These are phyloP conservation scores for Sycophila sp. DNA, from an alignment of 1,140 invertebrate species.

Conservation along the genomic window DNA sequence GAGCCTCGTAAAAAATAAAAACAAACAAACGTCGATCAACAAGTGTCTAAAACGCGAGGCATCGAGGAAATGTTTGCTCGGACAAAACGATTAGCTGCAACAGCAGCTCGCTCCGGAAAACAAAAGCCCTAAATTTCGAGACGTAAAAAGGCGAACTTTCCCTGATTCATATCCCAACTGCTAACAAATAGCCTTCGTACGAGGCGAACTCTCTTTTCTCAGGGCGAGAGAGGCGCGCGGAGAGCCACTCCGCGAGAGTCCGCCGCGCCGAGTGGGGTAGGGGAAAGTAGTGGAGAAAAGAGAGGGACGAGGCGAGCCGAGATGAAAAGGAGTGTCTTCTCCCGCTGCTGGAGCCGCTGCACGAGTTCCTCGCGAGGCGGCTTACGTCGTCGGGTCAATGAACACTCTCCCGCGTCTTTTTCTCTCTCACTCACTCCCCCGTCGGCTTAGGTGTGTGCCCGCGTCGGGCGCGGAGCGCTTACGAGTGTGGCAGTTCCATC, in stretches of 20 bases:
- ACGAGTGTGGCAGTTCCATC: neutral
- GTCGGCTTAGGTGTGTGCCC: neutral
- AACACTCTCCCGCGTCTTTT: conserved; percentile 16
- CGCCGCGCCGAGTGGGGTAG: neutral
- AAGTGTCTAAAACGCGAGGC: no score
- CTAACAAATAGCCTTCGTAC: conserved; percentile 2
- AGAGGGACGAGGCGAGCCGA: neutral
- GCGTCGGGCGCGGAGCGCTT: neutral
- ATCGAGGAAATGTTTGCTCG: no score
- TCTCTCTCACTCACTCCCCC: no score
- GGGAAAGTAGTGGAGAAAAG: neutral
- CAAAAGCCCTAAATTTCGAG: neutral
- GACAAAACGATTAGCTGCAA: no score
- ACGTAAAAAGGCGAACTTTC: neutral
- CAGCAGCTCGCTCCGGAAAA: neutral
- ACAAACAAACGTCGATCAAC: no score
- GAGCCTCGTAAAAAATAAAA: no score
- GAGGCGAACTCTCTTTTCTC: neutral
- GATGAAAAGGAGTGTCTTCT: conserved; percentile 32
- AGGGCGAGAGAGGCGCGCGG: neutral
- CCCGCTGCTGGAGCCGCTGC: neutral
- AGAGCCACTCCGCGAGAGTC: neutral
- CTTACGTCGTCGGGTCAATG: conserved; percentile 18
- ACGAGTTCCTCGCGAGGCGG: neutral
- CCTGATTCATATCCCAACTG: neutral